A percentile compares a stretch with the other conserved stretches of the same genome.
Conservation (phyloP, 2,797 vertebrate species). For the Taeniopygia guttata region DNA sequence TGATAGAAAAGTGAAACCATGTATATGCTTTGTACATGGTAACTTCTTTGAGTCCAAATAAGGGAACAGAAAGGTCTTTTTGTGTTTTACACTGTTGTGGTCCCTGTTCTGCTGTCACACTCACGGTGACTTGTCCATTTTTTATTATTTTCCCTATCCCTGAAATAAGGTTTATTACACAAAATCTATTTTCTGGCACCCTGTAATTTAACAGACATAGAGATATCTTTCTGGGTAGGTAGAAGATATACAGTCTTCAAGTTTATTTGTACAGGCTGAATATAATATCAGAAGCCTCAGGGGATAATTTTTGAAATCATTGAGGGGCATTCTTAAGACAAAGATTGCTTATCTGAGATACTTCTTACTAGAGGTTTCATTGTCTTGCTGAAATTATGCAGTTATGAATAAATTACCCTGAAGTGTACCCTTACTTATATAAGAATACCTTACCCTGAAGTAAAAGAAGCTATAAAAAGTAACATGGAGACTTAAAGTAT, state of each 20-base stretch:
- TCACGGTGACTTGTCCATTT: background rate
- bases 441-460: background rate
- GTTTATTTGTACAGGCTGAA: background rate
- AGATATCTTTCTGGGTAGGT: background rate
- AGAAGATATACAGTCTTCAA: background rate
- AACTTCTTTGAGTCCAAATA: background rate
- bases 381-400: slow-evolving; percentile 49
- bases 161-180: background rate
- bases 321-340: background rate
- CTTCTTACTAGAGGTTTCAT: background rate
- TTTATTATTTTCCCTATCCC: background rate
- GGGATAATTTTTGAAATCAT: background rate
- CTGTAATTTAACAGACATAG: background rate
- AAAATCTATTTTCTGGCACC: background rate
- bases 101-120: background rate
- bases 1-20: background rate
- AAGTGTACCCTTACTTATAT: background rate
- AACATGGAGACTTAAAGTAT: background rate
- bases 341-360: slow-evolving; percentile 2
- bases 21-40: background rate
- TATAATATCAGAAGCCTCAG: background rate
- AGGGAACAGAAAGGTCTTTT: background rate
- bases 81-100: background rate
- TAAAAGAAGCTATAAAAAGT: slow-evolving; percentile 46
- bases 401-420: slow-evolving; percentile 12